A percentile compares a stretch with the other conserved stretches of the same genome.
These are phyloP conservation scores for Crenuchus spilurus DNA, from an alignment of 2,797 vertebrate genomes.

Conservation along the genomic window DNA sequence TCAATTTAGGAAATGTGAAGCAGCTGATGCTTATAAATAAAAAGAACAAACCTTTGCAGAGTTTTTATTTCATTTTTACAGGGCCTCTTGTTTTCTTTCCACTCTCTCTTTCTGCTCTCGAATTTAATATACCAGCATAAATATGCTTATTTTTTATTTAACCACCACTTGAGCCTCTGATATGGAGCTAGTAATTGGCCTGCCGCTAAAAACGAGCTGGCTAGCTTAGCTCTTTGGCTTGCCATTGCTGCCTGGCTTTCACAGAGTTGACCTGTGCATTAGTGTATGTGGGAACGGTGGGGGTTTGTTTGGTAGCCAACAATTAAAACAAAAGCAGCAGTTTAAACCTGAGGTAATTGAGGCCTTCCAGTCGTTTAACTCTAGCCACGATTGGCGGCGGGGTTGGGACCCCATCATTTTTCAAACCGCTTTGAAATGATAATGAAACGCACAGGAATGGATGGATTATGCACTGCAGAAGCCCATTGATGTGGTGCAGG, in stretches of 20 bases:
- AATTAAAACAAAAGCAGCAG: slow-evolving; percentile 51
- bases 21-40: slow-evolving; percentile 77
- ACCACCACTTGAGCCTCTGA: slow-evolving; percentile 34
- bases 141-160: slow-evolving; percentile 51
- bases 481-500: slow-evolving; percentile 38
- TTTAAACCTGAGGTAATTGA: slow-evolving; percentile 51
- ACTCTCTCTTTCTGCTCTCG: slow-evolving; percentile 33
- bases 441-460: slow-evolving; percentile 39
- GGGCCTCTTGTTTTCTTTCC: slow-evolving; percentile 47
- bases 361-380: slow-evolving; percentile 52
- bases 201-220: slow-evolving; percentile 54
- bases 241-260: slow-evolving; percentile 32
- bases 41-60: slow-evolving; percentile 63
- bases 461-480: slow-evolving; percentile 24
- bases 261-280: slow-evolving; percentile 26
- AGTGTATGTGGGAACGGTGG: slow-evolving; percentile 47
- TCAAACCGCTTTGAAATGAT: slow-evolving; percentile 49
- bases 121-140: slow-evolving; percentile 55
- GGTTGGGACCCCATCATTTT: slow-evolving; percentile 6
- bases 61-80: slow-evolving; percentile 68
- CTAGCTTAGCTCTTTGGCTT: slow-evolving; percentile 44
- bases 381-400: slow-evolving; percentile 27
- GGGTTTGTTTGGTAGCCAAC: slow-evolving; percentile 42
- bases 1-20: slow-evolving; percentile 64
- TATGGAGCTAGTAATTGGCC: slow-evolving; percentile 48